Evolutionary conservation across 2,797 vertebrate species (phyloP).

Genomic region (Myotis findleyi): DNA sequence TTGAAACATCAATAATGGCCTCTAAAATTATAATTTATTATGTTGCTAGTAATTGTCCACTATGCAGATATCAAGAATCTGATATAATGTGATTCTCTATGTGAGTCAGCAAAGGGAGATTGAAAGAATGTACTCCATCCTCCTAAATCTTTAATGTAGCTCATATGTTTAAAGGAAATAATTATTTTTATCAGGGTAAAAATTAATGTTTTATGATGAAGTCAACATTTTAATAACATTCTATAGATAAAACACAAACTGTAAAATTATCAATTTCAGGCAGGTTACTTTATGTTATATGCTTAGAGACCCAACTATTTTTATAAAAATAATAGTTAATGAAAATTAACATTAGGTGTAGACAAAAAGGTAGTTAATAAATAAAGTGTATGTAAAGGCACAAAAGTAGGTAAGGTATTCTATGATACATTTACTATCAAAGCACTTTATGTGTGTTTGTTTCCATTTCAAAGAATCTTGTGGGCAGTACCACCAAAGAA

Average conservation of each 20-base stretch:
- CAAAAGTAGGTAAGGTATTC: not conserved
- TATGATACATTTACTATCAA: not conserved
- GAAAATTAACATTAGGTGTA: not conserved
- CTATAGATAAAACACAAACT: not conserved
- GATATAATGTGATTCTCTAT: not conserved
- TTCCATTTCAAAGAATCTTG: not conserved
- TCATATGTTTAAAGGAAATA: not conserved
- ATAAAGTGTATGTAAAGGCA: not conserved
- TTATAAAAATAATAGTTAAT: not conserved
- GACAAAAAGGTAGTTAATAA: not conserved
- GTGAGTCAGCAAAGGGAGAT: not conserved
- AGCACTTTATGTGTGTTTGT: not conserved
- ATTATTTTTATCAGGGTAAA: not conserved
- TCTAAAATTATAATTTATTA: not conserved
- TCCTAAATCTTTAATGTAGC: not conserved
- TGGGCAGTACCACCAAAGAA: not conserved
- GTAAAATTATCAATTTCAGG: not conserved
- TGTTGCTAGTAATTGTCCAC: not conserved
- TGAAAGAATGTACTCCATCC: not conserved
- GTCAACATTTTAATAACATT: not conserved
- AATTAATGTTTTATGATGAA: not conserved
- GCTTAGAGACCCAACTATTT: not conserved
- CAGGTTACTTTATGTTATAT: not conserved
- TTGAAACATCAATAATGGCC: not conserved
- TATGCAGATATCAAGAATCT: not conserved